Base-by-base conservation (phyloP, 2,888 invertebrate genomes). In the Epicampocera succincta region DNA sequence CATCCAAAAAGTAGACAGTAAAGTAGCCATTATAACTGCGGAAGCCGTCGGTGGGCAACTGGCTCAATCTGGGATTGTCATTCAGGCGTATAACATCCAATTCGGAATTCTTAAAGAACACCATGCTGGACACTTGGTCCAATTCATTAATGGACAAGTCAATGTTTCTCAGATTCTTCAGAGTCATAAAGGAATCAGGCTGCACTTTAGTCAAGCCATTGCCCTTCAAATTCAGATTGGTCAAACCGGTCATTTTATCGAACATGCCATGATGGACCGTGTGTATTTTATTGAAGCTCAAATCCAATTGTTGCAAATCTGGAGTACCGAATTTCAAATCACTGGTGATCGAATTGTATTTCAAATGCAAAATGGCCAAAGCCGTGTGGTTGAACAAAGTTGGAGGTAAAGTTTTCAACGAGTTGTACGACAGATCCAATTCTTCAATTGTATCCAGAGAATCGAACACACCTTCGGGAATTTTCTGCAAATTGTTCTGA, bases 81-180 rank as follows among this genome's bases (percentile, higher is more conserved):
- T 94, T 95, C 87, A 96, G 92, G 84, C 94, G 92, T 82, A 96
- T 92, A 84, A 94, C 93, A 85, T 95, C 94, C 56, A 96, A 90
- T 86, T 94, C 93, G 13, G 93, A 92, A 88, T 96, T 96, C 86
- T 93, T 93, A 83, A 93, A 93, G 87, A 96, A 95, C 63, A 95
- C 92, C 87, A 94, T 92, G 76, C 93, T 93, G 0, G 94, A 94
- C 40, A 96, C 91, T 81, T 93, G 93, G 69, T 93, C 93, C 65
- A 96, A 89, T 81, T 93, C 92, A 88, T 96, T 96, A 85, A 93
- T 93, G 3, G 96, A 95, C 80, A 96, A 92, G 89, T 96, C 95
- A 82, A 96, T 92, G 87, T 94, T 92, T 84, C 94, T 93, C 48
- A 96, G 92, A 83, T 94, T 93, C 72, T 93, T 92, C 77, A 96